Evolutionary conservation across 2,888 invertebrate genomes (phyloP), one percentile per base, ranked within the genome.

Genomic region (Drosophila formosana): DNA sequence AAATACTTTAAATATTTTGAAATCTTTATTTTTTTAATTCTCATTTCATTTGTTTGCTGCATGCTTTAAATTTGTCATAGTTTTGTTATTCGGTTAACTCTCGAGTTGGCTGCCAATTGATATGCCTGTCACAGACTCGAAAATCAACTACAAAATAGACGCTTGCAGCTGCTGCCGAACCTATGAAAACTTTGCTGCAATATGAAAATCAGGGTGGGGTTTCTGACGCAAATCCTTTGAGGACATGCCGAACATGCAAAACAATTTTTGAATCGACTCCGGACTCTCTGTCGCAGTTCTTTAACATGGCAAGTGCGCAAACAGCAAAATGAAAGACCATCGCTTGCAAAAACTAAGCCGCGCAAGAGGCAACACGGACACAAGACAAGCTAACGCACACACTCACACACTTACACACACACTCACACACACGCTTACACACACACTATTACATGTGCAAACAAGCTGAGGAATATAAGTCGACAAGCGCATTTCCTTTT

Each of bases 141-240:
- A 64, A 57, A 66, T 63, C 28, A 58, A 68, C 45, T 73, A 63
- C 41, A 70, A 73, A 76, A 73, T 68, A 58, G 49, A 64, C n/a
- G 32, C 11, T 55, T 50, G 46, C 80, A 76, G 67, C 73, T 75
- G 75, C 66, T 52, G 66, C 61, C 47, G 11, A 50, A 43, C 34
- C 30, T 46, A 45, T 37, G 52, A 62, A 56, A 61, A 60, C 61
- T 49, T 45, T 56, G 49, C 23, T 25, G 37, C 32, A 66, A 43
- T 53, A 55, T 64, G 46, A 46, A 26, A 32, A 32, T 49, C 30
- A 41, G 46, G 28, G 25, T 45, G 39, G 32, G 47, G 50, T 56
- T 39, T 70, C 49, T 73, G 74, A 66, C 62, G 71, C 71, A 82
- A 76, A 63, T 72, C 66, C 78, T 72, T 78, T 80, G 71, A 83